phyloP scores from a whole-genome alignment of 2,113 vertebrate species.

The Cebidichthys violaceus region DNA sequence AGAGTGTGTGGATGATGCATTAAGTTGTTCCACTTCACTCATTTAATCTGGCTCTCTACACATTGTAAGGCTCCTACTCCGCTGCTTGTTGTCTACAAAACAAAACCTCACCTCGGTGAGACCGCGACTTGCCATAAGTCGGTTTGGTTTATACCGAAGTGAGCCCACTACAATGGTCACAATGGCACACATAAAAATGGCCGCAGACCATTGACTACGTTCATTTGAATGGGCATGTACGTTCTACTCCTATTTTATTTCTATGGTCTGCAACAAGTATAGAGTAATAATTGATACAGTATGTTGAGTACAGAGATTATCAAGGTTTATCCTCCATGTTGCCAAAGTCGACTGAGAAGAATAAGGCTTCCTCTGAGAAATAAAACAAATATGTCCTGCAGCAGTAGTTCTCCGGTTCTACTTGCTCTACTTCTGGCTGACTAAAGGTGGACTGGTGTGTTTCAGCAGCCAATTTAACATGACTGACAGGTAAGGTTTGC shows the following conservation, averaged over 20 bases:
- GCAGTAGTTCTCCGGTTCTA: slow-evolving; percentile 15
- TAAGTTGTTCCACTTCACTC: background rate
- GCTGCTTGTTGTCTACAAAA: no score
- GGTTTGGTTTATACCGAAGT: background rate
- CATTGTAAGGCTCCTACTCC: no score
- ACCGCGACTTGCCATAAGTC: no score
- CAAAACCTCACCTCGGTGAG: no score
- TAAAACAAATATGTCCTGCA: slow-evolving; percentile 28
- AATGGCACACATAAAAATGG: background rate
- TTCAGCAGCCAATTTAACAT: slow-evolving; percentile 67
- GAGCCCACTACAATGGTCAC: background rate
- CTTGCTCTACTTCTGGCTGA: slow-evolving; percentile 17
- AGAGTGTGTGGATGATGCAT: no score
- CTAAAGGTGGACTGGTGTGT: slow-evolving; percentile 40
- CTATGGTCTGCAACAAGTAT: background rate
- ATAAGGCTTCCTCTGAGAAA: slow-evolving; percentile 26
- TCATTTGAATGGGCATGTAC: background rate
- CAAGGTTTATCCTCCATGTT: background rate
- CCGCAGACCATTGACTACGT: background rate
- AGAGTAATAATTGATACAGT: background rate
- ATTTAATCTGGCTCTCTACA: background rate
- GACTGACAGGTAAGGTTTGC: slow-evolving; percentile 63
- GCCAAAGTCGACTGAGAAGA: background rate
- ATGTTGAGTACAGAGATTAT: background rate
- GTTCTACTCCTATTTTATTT: background rate